Evolutionary conservation across 2,797 vertebrate species (phyloP).

Genomic region (Sebastes umbrosus): DNA sequence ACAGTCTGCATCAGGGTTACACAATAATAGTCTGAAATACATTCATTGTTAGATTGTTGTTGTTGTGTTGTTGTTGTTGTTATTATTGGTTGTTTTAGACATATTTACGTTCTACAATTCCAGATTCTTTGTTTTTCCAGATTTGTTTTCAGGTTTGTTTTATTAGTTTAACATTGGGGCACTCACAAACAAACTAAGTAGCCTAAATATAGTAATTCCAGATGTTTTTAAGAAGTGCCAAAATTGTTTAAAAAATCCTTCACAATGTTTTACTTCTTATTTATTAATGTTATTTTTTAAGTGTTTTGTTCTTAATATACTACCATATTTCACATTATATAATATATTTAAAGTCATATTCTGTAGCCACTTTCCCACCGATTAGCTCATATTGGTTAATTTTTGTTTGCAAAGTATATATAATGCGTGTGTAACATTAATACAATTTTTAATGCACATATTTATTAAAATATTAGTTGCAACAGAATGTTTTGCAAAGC

Average conservation of each 20-base stretch:
- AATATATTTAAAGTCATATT: not conserved
- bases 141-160: not conserved
- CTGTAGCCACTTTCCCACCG: not conserved
- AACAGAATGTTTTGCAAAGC: slow-evolving; percentile 31
- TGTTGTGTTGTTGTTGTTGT: not conserved
- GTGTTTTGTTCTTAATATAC: not conserved
- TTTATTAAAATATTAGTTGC: not conserved
- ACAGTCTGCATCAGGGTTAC: not conserved
- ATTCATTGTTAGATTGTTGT: not conserved
- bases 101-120: too few species aligned
- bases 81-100: not conserved
- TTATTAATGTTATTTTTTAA: not conserved
- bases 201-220: not conserved
- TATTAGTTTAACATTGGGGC: not conserved
- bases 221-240: not conserved
- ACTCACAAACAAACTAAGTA: not conserved
- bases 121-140: not conserved
- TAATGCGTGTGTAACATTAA: not conserved
- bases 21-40: not conserved
- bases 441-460: not conserved
- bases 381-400: not conserved
- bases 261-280: not conserved
- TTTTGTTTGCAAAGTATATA: not conserved
- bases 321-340: not conserved
- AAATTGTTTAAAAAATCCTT: not conserved